These are phyloP conservation scores for Melospiza melodia DNA, from an alignment of 2,113 vertebrate species.

Conservation along the genomic window DNA sequence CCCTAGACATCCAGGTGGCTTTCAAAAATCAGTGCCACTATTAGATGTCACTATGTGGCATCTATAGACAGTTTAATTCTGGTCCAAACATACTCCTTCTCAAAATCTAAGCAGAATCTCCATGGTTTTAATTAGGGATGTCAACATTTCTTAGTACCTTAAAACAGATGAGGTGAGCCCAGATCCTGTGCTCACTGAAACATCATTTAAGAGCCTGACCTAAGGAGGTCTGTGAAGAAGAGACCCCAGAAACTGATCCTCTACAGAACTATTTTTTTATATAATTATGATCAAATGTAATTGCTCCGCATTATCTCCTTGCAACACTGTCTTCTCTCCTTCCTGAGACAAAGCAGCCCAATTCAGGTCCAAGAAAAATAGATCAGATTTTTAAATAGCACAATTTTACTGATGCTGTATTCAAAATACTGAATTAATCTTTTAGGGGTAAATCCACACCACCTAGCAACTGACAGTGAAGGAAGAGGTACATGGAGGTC, in stretches of 20 bases:
- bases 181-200: not conserved
- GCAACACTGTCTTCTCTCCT: not conserved
- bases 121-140: not conserved
- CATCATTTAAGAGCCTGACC: not conserved
- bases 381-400: not conserved
- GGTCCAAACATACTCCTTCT: not conserved
- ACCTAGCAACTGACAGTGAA: not conserved
- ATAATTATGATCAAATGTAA: not conserved
- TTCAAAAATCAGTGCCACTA: not conserved
- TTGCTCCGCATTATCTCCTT: not conserved
- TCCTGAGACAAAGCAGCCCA: not conserved
- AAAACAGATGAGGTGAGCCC: not conserved
- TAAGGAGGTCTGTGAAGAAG: not conserved
- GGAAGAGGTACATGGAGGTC: not conserved
- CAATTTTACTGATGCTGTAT: not conserved
- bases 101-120: not conserved
- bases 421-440: not conserved
- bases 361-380: not conserved
- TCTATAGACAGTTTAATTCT: not conserved
- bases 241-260: not conserved
- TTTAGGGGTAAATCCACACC: not conserved
- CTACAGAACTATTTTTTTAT: not conserved
- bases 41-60: not conserved
- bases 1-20: not conserved
- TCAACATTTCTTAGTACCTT: not conserved